Conservation (phyloP, 1,140 invertebrate species). For the Drosophila bocqueti region DNA sequence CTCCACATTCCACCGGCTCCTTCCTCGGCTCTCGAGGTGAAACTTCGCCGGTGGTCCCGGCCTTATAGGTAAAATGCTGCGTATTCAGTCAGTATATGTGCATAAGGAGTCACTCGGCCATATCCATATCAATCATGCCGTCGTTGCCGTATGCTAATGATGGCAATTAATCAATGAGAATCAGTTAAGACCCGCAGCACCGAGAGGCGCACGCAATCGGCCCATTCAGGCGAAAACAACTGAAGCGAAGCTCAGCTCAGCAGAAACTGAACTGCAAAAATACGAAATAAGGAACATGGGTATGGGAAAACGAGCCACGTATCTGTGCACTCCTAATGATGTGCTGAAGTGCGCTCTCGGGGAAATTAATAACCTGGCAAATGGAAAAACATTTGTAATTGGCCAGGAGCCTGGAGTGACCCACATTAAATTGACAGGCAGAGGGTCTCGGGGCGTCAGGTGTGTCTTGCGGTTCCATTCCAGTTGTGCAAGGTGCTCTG, state of each 20-base stretch:
- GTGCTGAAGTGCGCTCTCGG: conserved; percentile 40
- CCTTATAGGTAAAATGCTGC: neutral
- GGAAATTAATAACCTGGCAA: conserved; percentile 28
- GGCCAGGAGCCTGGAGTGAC: conserved; percentile 14
- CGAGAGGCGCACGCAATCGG: conserved; percentile 63
- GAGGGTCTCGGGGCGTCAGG: conserved; percentile 2
- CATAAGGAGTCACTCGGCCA: conserved; percentile 9
- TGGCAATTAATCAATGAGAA: conserved; percentile 81
- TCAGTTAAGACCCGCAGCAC: conserved; percentile 66
- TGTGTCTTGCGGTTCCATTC: neutral
- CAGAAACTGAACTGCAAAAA: conserved; percentile 5
- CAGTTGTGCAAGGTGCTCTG: neutral
- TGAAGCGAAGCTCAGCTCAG: neutral
- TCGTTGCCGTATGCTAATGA: conserved; percentile 80
- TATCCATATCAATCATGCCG: conserved; percentile 77
- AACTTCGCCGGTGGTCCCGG: conserved; percentile 58
- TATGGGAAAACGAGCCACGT: conserved; percentile 12
- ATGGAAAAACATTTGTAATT: conserved; percentile 40
- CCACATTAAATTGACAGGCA: conserved; percentile 23
- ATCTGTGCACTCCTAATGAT: conserved; percentile 58
- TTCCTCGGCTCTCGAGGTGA: neutral
- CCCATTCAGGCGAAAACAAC: conserved; percentile 52
- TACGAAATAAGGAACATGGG: too few species aligned
- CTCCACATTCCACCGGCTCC: conserved; percentile 52
- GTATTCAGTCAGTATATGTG: neutral